Conservation (phyloP, 2,888 invertebrate species). For the Drosophila formosana region DNA sequence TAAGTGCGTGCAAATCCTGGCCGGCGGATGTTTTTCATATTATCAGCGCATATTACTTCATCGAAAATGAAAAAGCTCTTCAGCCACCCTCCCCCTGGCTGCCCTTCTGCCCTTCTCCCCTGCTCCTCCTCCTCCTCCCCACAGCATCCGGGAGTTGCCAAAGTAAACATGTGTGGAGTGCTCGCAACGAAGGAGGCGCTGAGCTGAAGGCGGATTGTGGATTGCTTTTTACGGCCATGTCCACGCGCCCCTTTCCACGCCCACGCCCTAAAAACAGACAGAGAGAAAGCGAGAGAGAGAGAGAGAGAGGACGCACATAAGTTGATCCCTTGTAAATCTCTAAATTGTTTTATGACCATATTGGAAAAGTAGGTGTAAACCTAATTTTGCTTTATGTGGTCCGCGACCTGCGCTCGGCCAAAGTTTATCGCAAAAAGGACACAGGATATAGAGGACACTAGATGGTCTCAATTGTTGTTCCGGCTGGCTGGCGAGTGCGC, state of each 20-base stretch:
- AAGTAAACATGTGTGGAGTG: slow-evolving; percentile 63
- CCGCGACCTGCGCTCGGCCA: slow-evolving; percentile 34
- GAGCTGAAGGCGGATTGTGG: slow-evolving; percentile 42
- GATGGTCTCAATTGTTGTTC: slow-evolving; percentile 53
- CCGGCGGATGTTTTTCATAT: slow-evolving; percentile 75
- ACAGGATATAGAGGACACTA: slow-evolving; percentile 3
- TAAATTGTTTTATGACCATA: slow-evolving; percentile 78
- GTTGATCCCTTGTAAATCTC: slow-evolving; percentile 76
- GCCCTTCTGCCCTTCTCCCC: slow-evolving; percentile 1
- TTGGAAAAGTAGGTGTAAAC: slow-evolving; percentile 77
- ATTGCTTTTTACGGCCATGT: slow-evolving; percentile 45
- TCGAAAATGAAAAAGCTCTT: slow-evolving; percentile 66
- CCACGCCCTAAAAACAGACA: slow-evolving; percentile 11
- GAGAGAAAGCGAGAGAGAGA: not conserved
- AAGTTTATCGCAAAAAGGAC: slow-evolving; percentile 62
- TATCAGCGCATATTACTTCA: slow-evolving; percentile 79
- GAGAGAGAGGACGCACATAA: slow-evolving; percentile 33
- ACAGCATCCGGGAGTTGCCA: slow-evolving; percentile 34
- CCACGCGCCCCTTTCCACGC: slow-evolving; percentile 14
- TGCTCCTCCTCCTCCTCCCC: not conserved
- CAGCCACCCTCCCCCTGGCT: slow-evolving; percentile 4
- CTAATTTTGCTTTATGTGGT: slow-evolving; percentile 73
- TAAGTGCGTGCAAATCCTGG: slow-evolving; percentile 80
- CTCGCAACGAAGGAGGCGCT: slow-evolving; percentile 4
- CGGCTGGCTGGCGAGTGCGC: slow-evolving; percentile 45